These are phyloP conservation scores for Naja naja DNA, from an alignment of 2,113 vertebrate genomes.

Conservation along the genomic window DNA sequence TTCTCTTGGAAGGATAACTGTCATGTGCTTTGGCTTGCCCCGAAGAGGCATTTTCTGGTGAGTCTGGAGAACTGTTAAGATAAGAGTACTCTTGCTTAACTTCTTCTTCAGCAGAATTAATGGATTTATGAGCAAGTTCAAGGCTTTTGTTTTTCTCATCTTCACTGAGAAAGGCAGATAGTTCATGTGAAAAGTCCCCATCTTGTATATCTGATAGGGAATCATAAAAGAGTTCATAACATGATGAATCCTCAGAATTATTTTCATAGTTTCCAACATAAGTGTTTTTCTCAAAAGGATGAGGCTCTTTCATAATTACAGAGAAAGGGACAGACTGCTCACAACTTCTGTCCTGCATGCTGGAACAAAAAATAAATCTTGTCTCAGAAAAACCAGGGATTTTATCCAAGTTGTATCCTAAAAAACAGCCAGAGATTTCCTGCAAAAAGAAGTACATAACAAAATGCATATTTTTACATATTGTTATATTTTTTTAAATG, in stretches of 20 bases:
- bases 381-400: neutral
- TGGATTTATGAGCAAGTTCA: slow-evolving; percentile 87
- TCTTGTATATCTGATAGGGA: slow-evolving; percentile 77
- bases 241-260: slow-evolving; percentile 78
- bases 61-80: slow-evolving; percentile 42
- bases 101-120: slow-evolving; percentile 66
- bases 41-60: slow-evolving; percentile 48
- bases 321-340: slow-evolving; percentile 72
- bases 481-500: neutral
- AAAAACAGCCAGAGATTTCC: neutral
- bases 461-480: neutral
- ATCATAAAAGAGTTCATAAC: slow-evolving; percentile 77
- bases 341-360: slow-evolving; percentile 81
- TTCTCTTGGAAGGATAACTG: neutral
- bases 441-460: neutral
- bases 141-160: slow-evolving; percentile 92
- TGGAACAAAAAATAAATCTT: slow-evolving; percentile 65
- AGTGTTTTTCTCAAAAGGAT: slow-evolving; percentile 57
- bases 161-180: slow-evolving; percentile 90
- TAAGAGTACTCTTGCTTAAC: slow-evolving; percentile 63
- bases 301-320: slow-evolving; percentile 69
- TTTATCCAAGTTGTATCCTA: neutral
- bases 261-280: slow-evolving; percentile 61
- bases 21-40: slow-evolving; percentile 25
- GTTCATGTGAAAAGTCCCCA: slow-evolving; percentile 76